Evolutionary conservation across 2,888 invertebrate species (phyloP), one percentile per base, ranked within the genome.

Genomic region (Xanthia icteritia): DNA sequence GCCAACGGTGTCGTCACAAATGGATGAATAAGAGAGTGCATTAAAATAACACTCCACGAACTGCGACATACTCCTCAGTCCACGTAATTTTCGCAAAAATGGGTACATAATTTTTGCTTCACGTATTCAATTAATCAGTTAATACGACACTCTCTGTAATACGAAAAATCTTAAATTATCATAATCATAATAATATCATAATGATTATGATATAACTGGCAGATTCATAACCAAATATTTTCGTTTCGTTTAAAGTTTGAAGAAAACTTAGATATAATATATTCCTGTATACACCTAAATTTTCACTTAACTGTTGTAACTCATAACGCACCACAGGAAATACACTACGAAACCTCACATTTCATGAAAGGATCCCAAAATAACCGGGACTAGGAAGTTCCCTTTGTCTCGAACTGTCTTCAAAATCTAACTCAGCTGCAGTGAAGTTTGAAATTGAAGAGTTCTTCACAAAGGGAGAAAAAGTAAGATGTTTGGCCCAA

Each of bases 381-480:
- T 66, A 61, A 61, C 45, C 5, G 15, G 54, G 13, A 42, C 48
- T 23, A 13, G 3, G 1, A 69, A 73, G 27, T 78, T 81, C 20
- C 27, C 48, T 48, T 58, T 78, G 78, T 70, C 23, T n/a, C 39
- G 23, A 61, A 69, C 54, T 61, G 20, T 69, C 70, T 66, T 48
- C 39, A 58, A 51, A 73, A 60, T 63, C 61, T 58, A 77, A 80
- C 48, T 74, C 42, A 13, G 63, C 60, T 58, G 66, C 70, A 80
- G 31, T 23, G 13, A 82, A 79, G 77, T 82, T 86, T 76, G 6
- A 72, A 85, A 85, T 78, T 75, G 72, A 73, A 54, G 60, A 66
- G 45, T 64, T 77, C 39, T n/a, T 42, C 63, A 69, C 73, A 77
- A 85, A 72, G 27, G 65, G 23, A 0, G 54, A 69, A 80, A 73